Base-by-base conservation (phyloP, 2,113 vertebrate species). In the Gasterosteus aculeatus region DNA sequence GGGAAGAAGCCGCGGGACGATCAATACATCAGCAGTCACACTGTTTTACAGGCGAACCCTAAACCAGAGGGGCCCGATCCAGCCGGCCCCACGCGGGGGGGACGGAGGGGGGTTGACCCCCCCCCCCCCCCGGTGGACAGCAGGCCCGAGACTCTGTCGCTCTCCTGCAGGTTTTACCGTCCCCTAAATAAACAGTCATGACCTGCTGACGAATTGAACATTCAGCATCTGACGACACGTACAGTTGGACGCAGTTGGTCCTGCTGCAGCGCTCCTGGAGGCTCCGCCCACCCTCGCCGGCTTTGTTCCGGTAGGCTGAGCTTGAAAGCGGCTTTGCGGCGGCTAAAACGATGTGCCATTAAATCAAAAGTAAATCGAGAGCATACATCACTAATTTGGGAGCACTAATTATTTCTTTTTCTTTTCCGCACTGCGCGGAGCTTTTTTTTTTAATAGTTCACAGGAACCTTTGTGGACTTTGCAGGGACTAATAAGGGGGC, bases 371-470 rank as follows among this genome's bases (percentile, higher is more conserved):
- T 41, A 33, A 64, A 41, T 26, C 2, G 2, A 62, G 59, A 29
- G 42, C 12, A 62, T 10, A 0, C 5, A 42, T 33, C 29, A 41
- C 4, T 19, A 72, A n/a, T 38, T 16, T 1, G 2, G 26, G 46
- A 38, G 46, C 64, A 51, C 46, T 35, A n/a, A 66, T 66, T 49
- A 35, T 18, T 42, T 39, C 10, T 49, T 35, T 16, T 29, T 38
- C 16, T 42, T 41, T 7, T 29, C 11, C 4, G 12, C 14, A 6
- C 7, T 18, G 10, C 46, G 18, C 63, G 67, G 54, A 59, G 71
- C 44, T 74, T 46, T 63, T 68, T 65, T 87, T 68, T 65, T 87
- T 56, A 85, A 85, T 89, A 85, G 85, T 83, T 89, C 65, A 89
- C 5, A 11, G 33, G 77, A 69, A 85, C 75, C 78, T 67, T 67